Evolutionary conservation across 2,888 invertebrate genomes (phyloP), one percentile per base, ranked within the genome.

Genomic region (Hecatera dysodea): DNA sequence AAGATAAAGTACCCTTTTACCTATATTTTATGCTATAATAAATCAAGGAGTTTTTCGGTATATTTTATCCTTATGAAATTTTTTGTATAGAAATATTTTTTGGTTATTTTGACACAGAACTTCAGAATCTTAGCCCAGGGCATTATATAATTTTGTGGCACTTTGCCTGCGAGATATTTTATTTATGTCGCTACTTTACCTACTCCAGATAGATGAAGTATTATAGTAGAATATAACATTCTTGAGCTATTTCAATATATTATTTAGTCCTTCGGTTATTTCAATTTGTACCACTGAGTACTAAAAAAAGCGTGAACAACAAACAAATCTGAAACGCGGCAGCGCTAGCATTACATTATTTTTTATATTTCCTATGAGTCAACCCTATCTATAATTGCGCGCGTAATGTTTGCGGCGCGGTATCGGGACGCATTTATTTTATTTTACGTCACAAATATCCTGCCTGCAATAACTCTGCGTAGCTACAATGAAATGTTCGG

Each of bases 351-450:
- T 50, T 72, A 52, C n/a, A 59, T 48, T 27, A 27, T 72, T 71
- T 72, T 67, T 63, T 65, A 60, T 61, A 72, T 75, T 64, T 59
- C 27, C 42, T 48, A 24, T 24, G 81, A 59, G 73, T 52, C 83
- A 84, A 63, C 83, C 85, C 83, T 85, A 72, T 75, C 60, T 63
- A 63, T 72, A 85, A 85, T 83, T 76, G 75, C 72, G 72, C 75
- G 77, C 72, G 77, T 82, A 82, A 85, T 81, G 78, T 81, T 84
- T 84, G 79, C 69, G 78, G 74, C 67, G 39, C 75, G 63, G 71
- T 81, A 84, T 80, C 81, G 79, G 74, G 48, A 64, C 72, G 68
- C 78, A 81, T 86, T 86, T 80, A 80, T 82, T 84, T 84, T 82
- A 82, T 86, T 85, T 82, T 81, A 75, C 76, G 78, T 74, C 70